Percentiles rank a stretch among this genome's conserved stretches.
These are phyloP conservation scores for Eutrigla gurnardus DNA, from an alignment of 2,797 vertebrate genomes.

Conservation along the genomic window DNA sequence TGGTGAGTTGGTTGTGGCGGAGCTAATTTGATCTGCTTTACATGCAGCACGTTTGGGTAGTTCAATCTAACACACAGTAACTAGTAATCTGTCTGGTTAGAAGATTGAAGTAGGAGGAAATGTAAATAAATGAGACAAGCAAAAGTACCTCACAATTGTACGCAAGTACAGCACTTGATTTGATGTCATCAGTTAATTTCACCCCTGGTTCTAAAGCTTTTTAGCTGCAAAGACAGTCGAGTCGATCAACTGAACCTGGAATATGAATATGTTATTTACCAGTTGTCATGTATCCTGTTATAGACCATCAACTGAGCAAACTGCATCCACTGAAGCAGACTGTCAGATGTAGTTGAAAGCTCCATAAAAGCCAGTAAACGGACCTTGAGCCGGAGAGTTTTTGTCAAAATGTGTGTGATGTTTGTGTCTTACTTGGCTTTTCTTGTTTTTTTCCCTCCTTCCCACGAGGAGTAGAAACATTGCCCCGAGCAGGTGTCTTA, in stretches of 20 bases:
- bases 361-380: background rate
- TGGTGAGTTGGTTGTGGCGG: background rate
- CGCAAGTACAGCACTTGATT: background rate
- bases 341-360: background rate
- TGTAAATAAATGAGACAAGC: background rate
- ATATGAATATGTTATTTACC: background rate
- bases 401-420: no score
- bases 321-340: background rate
- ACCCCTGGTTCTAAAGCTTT: background rate
- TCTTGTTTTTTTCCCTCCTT: no score
- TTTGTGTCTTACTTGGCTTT: no score
- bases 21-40: background rate
- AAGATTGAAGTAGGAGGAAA: background rate
- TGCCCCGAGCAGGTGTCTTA: background rate
- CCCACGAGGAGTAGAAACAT: background rate
- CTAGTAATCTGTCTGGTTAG: background rate
- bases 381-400: no score
- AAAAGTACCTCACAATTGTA: background rate
- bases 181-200: background rate
- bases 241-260: conserved; percentile 12
- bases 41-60: background rate
- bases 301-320: conserved; percentile 8
- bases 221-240: background rate
- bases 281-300: background rate
- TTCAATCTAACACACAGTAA: background rate